Evolutionary conservation across 2,888 invertebrate genomes (phyloP).

Genomic region (Tricholauxania praeusta): DNA sequence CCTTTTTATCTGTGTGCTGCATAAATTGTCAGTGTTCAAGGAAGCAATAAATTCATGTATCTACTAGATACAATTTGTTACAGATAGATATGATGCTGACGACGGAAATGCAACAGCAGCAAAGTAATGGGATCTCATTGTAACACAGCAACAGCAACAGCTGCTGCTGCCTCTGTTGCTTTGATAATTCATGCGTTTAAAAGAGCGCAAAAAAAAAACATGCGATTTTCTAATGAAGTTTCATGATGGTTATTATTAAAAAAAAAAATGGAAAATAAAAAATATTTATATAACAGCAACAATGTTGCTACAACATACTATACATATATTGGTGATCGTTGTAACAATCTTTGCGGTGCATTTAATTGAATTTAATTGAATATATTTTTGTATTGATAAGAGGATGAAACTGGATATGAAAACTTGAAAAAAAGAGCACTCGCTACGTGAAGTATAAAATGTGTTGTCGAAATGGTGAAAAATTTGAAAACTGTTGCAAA

Average conservation of each 20-base stretch:
- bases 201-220: neutral
- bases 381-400: neutral
- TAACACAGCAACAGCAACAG: constrained; percentile 13
- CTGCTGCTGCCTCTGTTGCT: constrained; percentile 1
- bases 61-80: constrained; percentile 61
- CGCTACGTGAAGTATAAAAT: too few species aligned
- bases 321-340: too few species aligned
- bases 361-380: constrained; percentile 36
- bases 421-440: too few species aligned
- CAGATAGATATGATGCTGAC: constrained; percentile 49
- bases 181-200: constrained; percentile 5
- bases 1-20: too few species aligned
- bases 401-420: too few species aligned
- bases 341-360: neutral
- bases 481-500: too few species aligned
- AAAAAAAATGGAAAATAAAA: too few species aligned
- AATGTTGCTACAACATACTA: too few species aligned
- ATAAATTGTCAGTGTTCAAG: neutral
- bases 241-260: neutral
- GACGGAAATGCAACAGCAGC: constrained; percentile 5
- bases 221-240: constrained; percentile 5
- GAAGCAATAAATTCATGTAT: constrained; percentile 1
- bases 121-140: neutral
- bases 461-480: too few species aligned
- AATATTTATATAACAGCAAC: too few species aligned